Evolutionary conservation across 1,140 invertebrate genomes (phyloP).

Genomic region (Bombus confusus): DNA sequence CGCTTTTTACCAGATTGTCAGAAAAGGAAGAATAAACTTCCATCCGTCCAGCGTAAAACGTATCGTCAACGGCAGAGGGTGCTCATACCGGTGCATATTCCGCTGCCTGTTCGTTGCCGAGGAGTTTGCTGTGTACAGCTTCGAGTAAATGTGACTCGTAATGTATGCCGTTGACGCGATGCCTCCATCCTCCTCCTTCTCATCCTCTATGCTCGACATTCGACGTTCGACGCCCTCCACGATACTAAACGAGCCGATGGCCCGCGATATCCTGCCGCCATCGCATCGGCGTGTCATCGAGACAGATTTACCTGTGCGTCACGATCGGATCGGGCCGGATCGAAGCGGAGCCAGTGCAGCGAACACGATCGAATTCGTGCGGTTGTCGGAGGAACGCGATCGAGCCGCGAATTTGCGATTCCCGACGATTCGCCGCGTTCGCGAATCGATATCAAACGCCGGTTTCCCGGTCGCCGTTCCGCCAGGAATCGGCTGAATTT

Average conservation of each 20-base stretch:
- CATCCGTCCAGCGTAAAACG: neutral
- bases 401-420: conserved; percentile 6
- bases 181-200: conserved; percentile 61
- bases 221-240: conserved; percentile 72
- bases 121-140: conserved; percentile 49
- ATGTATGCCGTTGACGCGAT: conserved; percentile 67
- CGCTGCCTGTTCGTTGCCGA: conserved; percentile 6
- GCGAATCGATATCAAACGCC: conserved; percentile 34
- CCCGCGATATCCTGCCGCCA: conserved; percentile 76
- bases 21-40: neutral
- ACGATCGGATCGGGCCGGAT: conserved; percentile 16
- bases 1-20: too few relatives aligned
- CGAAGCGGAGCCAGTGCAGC: conserved; percentile 10
- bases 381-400: neutral
- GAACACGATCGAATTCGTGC: conserved; percentile 17
- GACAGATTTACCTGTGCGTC: conserved; percentile 55
- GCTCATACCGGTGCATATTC: neutral
- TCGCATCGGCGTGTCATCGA: conserved; percentile 71
- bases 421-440: conserved; percentile 9
- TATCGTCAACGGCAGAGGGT: neutral
- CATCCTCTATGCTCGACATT: neutral
- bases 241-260: conserved; percentile 80
- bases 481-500: neutral
- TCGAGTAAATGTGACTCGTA: conserved; percentile 72
- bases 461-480: neutral